Conservation (phyloP, 2,888 invertebrate species). For the Leptarthrus brevirostris region DNA sequence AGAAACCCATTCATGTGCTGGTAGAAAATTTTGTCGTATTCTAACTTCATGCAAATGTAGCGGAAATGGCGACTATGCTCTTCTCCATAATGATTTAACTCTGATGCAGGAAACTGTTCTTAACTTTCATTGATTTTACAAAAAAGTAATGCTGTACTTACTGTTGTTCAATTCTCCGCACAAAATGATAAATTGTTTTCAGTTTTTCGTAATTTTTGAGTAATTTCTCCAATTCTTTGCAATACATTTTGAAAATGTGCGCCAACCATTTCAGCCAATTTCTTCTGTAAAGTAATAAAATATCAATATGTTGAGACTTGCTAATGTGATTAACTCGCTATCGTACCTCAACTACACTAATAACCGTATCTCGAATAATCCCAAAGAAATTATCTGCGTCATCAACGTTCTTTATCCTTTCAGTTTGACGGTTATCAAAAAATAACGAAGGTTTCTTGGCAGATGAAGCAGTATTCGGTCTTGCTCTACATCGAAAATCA, state of each 20-base stretch:
- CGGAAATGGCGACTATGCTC: conserved; percentile 65
- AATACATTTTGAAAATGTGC: conserved; percentile 12
- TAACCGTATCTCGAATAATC: conserved; percentile 60
- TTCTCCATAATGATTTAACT: conserved; percentile 63
- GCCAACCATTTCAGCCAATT: conserved; percentile 18
- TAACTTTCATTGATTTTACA: neutral
- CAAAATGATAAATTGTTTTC: neutral
- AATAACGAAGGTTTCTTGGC: neutral
- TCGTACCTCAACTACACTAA: conserved; percentile 60
- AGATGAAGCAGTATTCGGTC: conserved; percentile 10
- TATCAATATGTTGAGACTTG: too few species aligned
- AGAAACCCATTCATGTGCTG: conserved; percentile 38
- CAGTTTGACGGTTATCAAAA: neutral
- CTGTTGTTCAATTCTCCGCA: conserved; percentile 43
- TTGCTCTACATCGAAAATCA: neutral
- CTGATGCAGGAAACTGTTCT: conserved; percentile 52
- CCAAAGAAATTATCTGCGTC: conserved; percentile 61
- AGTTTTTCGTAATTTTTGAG: conserved; percentile 20
- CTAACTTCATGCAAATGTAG: conserved; percentile 66
- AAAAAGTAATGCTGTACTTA: neutral
- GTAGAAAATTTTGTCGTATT: conserved; percentile 60
- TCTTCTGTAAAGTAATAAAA: neutral
- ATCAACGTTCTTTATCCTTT: conserved; percentile 54
- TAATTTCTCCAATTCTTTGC: conserved; percentile 36
- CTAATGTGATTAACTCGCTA: neutral